Conservation (phyloP, 2,888 invertebrate species). For the Lasioglossum leucozonium region DNA sequence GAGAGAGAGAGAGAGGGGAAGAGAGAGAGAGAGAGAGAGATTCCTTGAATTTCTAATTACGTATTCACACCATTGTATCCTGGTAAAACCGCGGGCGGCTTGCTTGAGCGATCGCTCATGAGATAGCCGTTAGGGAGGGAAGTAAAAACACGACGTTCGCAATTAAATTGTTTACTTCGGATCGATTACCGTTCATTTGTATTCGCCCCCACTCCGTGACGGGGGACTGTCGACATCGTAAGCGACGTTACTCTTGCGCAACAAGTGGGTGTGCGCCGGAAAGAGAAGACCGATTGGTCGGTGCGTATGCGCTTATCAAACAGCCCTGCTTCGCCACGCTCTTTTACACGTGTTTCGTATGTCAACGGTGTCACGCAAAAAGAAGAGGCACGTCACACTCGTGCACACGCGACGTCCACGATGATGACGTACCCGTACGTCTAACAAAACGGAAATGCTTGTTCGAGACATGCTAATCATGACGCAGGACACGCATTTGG, state of each 20-base stretch:
- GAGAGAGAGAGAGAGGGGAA: neutral
- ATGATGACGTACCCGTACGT: neutral
- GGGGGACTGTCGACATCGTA: constrained; percentile 63
- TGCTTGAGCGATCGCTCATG: constrained; percentile 25
- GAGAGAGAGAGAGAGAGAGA: neutral
- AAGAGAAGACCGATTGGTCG: constrained; percentile 48
- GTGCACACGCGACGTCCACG: neutral
- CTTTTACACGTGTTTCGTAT: constrained; percentile 30
- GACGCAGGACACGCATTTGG: neutral
- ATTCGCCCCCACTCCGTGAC: constrained; percentile 31
- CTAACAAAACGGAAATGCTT: neutral
- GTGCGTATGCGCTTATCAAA: constrained; percentile 21
- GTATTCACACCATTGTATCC: neutral
- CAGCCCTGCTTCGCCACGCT: constrained; percentile 4
- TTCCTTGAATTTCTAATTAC: constrained; percentile 12
- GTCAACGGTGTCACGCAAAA: constrained; percentile 18
- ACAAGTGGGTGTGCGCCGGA: constrained; percentile 74
- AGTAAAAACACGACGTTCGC: neutral
- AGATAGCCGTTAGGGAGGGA: neutral
- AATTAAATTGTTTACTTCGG: constrained; percentile 70
- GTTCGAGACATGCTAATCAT: neutral
- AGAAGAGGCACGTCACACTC: neutral
- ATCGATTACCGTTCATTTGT: constrained; percentile 50
- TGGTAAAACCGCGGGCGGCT: neutral
- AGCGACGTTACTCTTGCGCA: constrained; percentile 52